phyloP scores from a whole-genome alignment of 37 sponge, comb jelly and placozoan species.

The Crambe crambe region DNA sequence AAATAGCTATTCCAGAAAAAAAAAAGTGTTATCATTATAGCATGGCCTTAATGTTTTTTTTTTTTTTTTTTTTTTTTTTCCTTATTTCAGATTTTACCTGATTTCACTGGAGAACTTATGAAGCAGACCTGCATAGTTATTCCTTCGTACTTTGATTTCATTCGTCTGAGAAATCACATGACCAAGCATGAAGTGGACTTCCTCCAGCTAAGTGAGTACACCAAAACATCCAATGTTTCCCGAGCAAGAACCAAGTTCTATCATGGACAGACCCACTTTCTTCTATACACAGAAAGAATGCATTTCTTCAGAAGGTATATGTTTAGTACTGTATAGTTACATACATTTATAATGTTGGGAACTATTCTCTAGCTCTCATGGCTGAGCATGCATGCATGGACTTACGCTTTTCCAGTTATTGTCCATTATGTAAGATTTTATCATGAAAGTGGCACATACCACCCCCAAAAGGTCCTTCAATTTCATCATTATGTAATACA shows the following conservation, averaged over 20 bases:
- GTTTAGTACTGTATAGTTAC: neutral
- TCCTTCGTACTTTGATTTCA: constrained; percentile 95
- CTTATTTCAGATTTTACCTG: constrained; percentile 75
- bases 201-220: constrained; percentile 83
- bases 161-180: constrained; percentile 89
- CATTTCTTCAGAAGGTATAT: constrained; percentile 88
- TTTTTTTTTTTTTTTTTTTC: no score
- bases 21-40: no score
- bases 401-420: no score
- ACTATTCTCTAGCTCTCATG: neutral
- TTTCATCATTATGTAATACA: no score
- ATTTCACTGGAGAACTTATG: constrained; percentile 50
- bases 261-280: constrained; percentile 69
- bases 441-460: no score
- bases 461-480: no score
- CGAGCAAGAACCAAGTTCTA: constrained; percentile 70
- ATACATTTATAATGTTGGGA: neutral
- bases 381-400: neutral
- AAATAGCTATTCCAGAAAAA: no score
- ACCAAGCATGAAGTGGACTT: constrained; percentile 72
- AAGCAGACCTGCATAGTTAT: constrained; percentile 73
- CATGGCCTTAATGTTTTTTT: no score
- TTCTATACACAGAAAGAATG: constrained; percentile 90
- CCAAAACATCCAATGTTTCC: constrained; percentile 63
- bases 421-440: no score